Evolutionary conservation across 2,888 invertebrate species (phyloP).

Genomic region (Brenthis daphne): DNA sequence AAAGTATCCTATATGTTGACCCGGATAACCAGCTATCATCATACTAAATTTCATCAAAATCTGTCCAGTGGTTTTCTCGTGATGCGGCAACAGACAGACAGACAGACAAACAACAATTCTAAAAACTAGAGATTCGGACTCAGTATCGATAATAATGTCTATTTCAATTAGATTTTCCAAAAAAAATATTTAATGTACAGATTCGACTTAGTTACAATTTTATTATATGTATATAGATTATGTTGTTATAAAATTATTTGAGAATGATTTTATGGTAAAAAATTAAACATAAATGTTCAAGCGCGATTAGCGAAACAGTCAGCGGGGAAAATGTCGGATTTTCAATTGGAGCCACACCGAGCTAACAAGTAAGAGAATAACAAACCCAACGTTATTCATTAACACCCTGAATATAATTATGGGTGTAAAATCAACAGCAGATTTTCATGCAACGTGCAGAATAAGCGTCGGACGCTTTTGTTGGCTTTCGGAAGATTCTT

Average conservation of each 20-base stretch:
- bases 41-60: too few species aligned
- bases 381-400: constrained; percentile 40
- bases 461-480: constrained; percentile 10
- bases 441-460: constrained; percentile 30
- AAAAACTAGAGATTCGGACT: too few species aligned
- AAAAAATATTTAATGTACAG: too few species aligned
- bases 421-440: constrained; percentile 35
- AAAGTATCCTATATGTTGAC: too few species aligned
- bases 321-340: constrained; percentile 33
- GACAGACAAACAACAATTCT: too few species aligned
- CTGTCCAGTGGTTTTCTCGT: too few species aligned
- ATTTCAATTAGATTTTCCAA: too few species aligned
- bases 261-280: neutral
- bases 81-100: too few species aligned
- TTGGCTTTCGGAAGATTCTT: constrained; percentile 3
- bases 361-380: constrained; percentile 41
- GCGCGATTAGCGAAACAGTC: constrained; percentile 9
- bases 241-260: neutral
- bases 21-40: too few species aligned
- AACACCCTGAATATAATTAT: constrained; percentile 38
- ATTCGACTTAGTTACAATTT: too few species aligned
- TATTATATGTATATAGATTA: too few species aligned
- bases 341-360: constrained; percentile 35
- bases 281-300: constrained; percentile 6
- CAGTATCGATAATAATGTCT: too few species aligned